A percentile compares a stretch with the other conserved stretches of the same genome.
phyloP scores from a whole-genome alignment of 2,888 invertebrate genomes.

The Epistrophella euchroma region DNA sequence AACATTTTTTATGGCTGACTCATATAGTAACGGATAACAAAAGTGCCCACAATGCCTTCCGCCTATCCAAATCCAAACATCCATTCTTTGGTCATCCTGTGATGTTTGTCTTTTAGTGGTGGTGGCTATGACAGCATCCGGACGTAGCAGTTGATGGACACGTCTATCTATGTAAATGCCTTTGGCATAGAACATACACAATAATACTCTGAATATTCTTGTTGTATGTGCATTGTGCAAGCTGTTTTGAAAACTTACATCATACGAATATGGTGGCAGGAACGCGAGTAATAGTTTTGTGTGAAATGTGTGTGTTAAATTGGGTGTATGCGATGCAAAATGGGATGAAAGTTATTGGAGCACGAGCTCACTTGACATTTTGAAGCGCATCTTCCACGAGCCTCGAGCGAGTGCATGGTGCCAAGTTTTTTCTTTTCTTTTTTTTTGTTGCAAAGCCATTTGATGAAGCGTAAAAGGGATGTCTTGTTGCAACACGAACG shows the following conservation, averaged over 20 bases:
- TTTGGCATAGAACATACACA: conserved; percentile 45
- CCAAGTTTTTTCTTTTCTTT: background rate
- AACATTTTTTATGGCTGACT: background rate
- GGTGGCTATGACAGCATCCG: conserved; percentile 42
- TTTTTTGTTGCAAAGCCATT: background rate
- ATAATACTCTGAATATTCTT: conserved; percentile 34
- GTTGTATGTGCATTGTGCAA: background rate
- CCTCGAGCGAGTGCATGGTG: conserved; percentile 3
- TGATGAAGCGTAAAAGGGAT: conserved; percentile 25
- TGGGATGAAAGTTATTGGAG: conserved; percentile 24
- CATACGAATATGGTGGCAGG: conserved; percentile 11
- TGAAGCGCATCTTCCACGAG: background rate
- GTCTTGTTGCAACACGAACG: background rate
- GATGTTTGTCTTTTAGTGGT: conserved; percentile 47
- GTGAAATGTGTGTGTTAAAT: conserved; percentile 47
- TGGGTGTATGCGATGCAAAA: conserved; percentile 21
- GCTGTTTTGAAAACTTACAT: conserved; percentile 37
- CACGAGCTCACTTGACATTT: conserved; percentile 40
- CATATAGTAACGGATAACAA: conserved; percentile 39
- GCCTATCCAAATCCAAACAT: conserved; percentile 35
- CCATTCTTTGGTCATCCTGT: conserved; percentile 50
- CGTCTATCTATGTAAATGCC: conserved; percentile 46
- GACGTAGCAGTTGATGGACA: conserved; percentile 23
- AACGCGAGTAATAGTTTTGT: conserved; percentile 18
- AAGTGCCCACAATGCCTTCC: conserved; percentile 20